Evolutionary conservation across 2,888 invertebrate species (phyloP).

Genomic region (Synergus gifuensis): DNA sequence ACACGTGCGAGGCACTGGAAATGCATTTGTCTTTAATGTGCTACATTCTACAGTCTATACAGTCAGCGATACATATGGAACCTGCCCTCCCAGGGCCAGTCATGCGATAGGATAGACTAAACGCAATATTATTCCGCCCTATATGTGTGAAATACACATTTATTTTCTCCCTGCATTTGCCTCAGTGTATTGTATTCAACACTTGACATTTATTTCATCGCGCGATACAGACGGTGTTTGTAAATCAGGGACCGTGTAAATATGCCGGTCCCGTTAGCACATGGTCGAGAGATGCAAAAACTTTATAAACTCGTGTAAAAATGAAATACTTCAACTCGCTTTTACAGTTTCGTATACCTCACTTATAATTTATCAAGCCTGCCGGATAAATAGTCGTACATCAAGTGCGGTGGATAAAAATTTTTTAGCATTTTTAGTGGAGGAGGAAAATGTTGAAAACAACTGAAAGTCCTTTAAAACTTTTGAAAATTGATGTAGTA

Average conservation of each 20-base stretch:
- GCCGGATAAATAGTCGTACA: neutral
- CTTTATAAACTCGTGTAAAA: neutral
- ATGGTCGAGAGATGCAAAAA: neutral
- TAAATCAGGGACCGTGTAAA: slow-evolving; percentile 3
- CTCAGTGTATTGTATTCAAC: neutral
- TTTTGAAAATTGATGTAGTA: neutral
- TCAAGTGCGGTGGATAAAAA: neutral
- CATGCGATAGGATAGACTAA: neutral
- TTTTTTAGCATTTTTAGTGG: neutral
- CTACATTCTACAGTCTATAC: no score
- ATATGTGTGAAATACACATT: neutral
- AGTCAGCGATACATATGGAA: neutral
- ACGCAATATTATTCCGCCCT: neutral
- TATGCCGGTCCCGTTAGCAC: neutral
- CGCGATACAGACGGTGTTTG: slow-evolving; percentile 3
- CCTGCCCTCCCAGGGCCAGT: neutral
- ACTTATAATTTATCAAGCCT: neutral
- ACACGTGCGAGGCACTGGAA: neutral
- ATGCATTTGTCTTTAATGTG: neutral
- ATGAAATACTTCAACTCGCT: neutral
- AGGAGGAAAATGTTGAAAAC: neutral
- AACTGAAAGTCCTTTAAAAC: neutral
- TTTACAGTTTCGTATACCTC: neutral
- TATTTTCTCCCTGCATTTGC: neutral
- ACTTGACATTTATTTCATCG: neutral